These are phyloP conservation scores for Thymelicus acteon DNA, from an alignment of 2,888 invertebrate genomes.

Conservation along the genomic window DNA sequence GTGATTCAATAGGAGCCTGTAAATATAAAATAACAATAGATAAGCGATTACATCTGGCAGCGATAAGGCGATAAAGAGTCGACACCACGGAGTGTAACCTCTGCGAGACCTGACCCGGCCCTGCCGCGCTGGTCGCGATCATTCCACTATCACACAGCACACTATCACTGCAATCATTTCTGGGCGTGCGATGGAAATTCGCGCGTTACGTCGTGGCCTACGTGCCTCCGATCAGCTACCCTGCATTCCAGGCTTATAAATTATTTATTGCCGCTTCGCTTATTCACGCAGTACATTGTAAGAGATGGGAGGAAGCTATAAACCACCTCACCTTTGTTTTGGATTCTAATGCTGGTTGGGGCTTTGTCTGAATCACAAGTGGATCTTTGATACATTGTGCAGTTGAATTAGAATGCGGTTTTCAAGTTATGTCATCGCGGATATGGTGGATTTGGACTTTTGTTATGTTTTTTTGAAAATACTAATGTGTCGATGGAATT, in stretches of 20 bases:
- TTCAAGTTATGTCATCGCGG: constrained; percentile 1
- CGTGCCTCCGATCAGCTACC: constrained; percentile 32
- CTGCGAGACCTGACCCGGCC: constrained; percentile 19
- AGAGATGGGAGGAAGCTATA: constrained; percentile 31
- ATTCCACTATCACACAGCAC: constrained; percentile 16
- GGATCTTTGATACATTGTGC: constrained; percentile 15
- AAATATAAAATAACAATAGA: constrained; percentile 27
- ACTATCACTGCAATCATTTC: constrained; percentile 32
- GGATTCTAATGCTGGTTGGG: constrained; percentile 25
- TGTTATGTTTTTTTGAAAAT: too few species aligned
- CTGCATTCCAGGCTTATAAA: constrained; percentile 28
- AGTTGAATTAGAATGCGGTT: neutral
- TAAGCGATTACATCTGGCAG: constrained; percentile 25
- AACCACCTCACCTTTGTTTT: constrained; percentile 20
- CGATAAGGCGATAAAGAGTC: constrained; percentile 22
- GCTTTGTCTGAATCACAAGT: constrained; percentile 28
- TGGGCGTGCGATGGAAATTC: constrained; percentile 25
- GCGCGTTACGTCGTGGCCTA: constrained; percentile 26
- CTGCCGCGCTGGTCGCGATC: too few species aligned
- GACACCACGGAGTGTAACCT: constrained; percentile 22
- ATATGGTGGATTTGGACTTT: neutral
- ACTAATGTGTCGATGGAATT: too few species aligned
- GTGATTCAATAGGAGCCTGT: constrained; percentile 1
- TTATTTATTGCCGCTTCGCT: constrained; percentile 21
- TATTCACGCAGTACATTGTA: constrained; percentile 21